Evolutionary conservation across 2,113 vertebrate genomes (phyloP).

Genomic region (Talpa occidentalis): DNA sequence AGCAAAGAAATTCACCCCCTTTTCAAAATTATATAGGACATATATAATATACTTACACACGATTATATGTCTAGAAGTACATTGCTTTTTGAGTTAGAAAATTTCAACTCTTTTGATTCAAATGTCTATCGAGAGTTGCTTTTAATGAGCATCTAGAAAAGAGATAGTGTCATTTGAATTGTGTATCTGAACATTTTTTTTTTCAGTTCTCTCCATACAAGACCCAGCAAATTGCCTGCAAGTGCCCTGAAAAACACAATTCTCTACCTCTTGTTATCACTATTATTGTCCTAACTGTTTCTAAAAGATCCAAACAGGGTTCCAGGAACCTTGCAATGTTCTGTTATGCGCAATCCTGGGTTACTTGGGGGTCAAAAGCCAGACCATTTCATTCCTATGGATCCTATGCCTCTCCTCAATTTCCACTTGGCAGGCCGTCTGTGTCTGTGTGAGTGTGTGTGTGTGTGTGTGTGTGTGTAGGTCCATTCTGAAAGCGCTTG

Average conservation of each 20-base stretch:
- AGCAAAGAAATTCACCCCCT: not conserved
- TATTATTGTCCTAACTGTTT: not conserved
- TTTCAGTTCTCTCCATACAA: not conserved
- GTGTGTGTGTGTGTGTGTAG: not conserved
- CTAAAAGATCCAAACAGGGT: not conserved
- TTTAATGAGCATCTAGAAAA: not conserved
- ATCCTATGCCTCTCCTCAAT: conserved; percentile 41
- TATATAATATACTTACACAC: not conserved
- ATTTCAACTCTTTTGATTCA: not conserved
- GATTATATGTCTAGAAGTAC: not conserved
- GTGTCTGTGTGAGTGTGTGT: not conserved
- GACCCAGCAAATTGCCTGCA: not conserved
- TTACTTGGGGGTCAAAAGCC: conserved; percentile 13
- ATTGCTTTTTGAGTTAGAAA: not conserved
- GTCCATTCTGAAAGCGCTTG: not conserved
- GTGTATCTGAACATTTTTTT: not conserved
- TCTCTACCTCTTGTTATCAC: not conserved
- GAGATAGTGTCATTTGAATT: not conserved
- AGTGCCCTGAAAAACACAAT: not conserved
- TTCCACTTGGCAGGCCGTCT: not conserved
- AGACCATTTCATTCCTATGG: not conserved
- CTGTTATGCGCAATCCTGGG: not conserved
- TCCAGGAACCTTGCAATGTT: conserved; percentile 9
- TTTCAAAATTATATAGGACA: not conserved
- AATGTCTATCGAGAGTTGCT: not conserved